Conservation (phyloP, 2,113 vertebrate genomes). For the Mus pahari region DNA sequence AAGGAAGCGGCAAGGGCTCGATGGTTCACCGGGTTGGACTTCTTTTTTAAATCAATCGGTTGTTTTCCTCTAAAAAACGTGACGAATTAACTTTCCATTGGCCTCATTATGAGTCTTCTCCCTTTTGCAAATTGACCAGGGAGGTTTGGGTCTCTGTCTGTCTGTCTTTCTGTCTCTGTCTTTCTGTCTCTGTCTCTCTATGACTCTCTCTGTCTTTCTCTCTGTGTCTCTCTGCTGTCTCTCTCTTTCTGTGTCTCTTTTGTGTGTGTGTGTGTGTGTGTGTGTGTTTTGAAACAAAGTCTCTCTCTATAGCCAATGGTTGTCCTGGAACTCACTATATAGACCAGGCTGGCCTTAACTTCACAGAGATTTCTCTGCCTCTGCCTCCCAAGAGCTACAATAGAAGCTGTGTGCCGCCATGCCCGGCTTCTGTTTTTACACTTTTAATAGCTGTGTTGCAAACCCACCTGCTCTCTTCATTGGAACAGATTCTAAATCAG, state of each 20-base stretch:
- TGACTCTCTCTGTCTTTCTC: neutral
- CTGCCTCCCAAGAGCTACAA: neutral
- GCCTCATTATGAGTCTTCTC: neutral
- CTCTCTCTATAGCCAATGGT: neutral
- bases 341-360: neutral
- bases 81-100: neutral
- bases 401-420: neutral
- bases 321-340: neutral
- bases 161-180: neutral
- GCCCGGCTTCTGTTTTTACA: neutral
- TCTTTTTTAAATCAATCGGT: neutral
- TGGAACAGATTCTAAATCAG: neutral
- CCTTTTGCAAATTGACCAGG: neutral
- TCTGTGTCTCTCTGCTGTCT: neutral
- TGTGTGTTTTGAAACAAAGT: neutral
- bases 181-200: neutral
- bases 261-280: neutral
- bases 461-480: neutral
- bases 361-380: neutral
- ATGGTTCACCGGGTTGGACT: neutral
- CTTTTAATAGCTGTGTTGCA: neutral
- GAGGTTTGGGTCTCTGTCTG: neutral
- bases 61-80: neutral
- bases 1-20: no score
- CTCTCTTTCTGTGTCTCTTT: accelerated